These are phyloP conservation scores for Porites evermanni DNA, from an alignment of 92 coral and sea anemone species.

Conservation along the genomic window DNA sequence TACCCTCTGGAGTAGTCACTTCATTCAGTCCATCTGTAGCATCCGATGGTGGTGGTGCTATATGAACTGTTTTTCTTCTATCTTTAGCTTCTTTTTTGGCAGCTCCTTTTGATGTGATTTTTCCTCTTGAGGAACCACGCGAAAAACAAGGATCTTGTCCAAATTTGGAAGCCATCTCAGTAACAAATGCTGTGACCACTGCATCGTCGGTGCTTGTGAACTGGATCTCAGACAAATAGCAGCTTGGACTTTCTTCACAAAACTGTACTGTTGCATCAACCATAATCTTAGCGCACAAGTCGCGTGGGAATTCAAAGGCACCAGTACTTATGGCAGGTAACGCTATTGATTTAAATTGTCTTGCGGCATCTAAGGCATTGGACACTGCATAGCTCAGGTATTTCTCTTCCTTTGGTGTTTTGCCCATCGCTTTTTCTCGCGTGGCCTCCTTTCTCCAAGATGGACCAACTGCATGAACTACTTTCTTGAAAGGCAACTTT, in stretches of 20 bases:
- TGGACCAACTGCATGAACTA: constrained; percentile 81
- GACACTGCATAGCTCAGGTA: constrained; percentile 43
- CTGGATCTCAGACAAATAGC: constrained; percentile 68
- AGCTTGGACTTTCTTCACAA: constrained; percentile 36
- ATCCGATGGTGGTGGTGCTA: background rate
- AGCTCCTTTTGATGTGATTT: background rate
- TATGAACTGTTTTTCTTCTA: background rate
- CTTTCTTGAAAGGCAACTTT: constrained; percentile 70
- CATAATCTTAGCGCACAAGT: constrained; percentile 70
- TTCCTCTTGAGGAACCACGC: constrained; percentile 8
- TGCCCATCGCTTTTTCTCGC: constrained; percentile 9
- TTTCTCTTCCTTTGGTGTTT: constrained; percentile 38
- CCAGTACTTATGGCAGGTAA: constrained; percentile 86
- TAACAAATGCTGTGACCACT: constrained; percentile 46
- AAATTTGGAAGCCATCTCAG: constrained; percentile 59
- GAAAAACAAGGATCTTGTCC: constrained; percentile 35
- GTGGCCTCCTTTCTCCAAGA: constrained; percentile 41
- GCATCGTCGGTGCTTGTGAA: constrained; percentile 61
- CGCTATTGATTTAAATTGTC: constrained; percentile 59
- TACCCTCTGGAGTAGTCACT: constrained; percentile 41
- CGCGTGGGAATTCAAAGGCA: constrained; percentile 62
- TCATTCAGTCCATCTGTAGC: background rate
- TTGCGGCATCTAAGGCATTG: constrained; percentile 53
- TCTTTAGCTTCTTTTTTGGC: background rate
- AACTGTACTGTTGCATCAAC: constrained; percentile 52